Conservation (phyloP, 1,140 invertebrate genomes). For the Temnothorax curvispinosus region DNA sequence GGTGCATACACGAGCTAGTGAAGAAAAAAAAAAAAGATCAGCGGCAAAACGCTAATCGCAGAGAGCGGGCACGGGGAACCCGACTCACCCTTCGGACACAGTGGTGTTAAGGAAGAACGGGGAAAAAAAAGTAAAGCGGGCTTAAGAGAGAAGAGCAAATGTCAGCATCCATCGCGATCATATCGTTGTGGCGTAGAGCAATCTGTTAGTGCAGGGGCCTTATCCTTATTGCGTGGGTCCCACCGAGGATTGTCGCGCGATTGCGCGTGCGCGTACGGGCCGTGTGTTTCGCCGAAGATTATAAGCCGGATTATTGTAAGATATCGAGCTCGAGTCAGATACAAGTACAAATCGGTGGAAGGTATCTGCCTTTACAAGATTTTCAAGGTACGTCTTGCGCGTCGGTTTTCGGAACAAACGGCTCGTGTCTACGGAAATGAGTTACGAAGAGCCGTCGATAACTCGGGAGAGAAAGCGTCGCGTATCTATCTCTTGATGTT, state of each 20-base stretch:
- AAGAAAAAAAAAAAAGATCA: background rate
- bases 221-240: conserved; percentile 84
- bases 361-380: conserved; percentile 11
- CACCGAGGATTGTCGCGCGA: conserved; percentile 58
- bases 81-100: conserved; percentile 39
- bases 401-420: background rate
- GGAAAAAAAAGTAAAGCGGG: background rate
- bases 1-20: background rate
- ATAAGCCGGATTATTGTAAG: background rate
- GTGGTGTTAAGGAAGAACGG: background rate
- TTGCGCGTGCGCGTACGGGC: background rate
- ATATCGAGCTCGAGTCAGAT: background rate
- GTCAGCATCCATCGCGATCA: conserved; percentile 67
- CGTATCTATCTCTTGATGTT: background rate
- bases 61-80: background rate
- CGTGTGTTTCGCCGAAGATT: background rate
- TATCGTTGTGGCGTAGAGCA: conserved; percentile 84
- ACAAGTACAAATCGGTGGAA: conserved; percentile 26
- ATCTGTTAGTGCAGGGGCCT: conserved; percentile 86
- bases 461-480: background rate
- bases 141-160: conserved; percentile 32
- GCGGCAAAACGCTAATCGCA: conserved; percentile 8
- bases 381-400: background rate
- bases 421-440: background rate
- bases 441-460: background rate